Evolutionary conservation across 2,113 vertebrate genomes (phyloP), one percentile per base, ranked within the genome.

Genomic region (Corythoichthys intestinalis): DNA sequence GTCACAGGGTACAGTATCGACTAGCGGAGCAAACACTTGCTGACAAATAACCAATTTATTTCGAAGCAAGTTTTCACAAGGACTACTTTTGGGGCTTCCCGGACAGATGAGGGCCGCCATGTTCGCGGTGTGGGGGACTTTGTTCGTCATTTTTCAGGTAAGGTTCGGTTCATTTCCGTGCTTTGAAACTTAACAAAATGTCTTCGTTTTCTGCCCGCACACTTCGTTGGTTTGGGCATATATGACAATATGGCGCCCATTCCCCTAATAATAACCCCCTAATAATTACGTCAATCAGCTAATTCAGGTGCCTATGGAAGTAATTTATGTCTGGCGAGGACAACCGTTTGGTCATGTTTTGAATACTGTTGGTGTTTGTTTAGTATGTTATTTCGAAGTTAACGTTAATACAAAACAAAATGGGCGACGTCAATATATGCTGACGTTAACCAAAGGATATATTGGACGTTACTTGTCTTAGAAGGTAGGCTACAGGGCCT

Each of bases 141-240:
- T 89, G 11, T 0, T 85, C 62, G n/a, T 83, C 34, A 46, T 82
- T 62, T 72, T 86, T 7, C 89, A 91, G 90, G 91, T 93, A 65
- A 86, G 84, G 59, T 53, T 75, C 65, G 48, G 53, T 38, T 20
- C 3, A 37, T 2, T 70, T 3, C 10, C n/a, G 11, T 7, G 4
- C 48, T n/a, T 3, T 66, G 1, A 11, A 41, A 41, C 38, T 38
- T 41, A 4, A 4, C 15, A 39, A 6, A 41, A 12, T 62, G 7
- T 1, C 6, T 62, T 63, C 1, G 7, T 47, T 63, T 63, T 6
- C 4, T 28, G 61, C 4, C 17, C 28, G 14, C 6, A 20, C 1
- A 11, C 0, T 20, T n/a, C 0, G 20, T 6, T 13, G 14, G 14
- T 14, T 4, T 34, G 5, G 28, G 2, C 1, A 10, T 13, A 11